Evolutionary conservation across 2,797 vertebrate genomes (phyloP).

Genomic region (Eidolon dupreanum): DNA sequence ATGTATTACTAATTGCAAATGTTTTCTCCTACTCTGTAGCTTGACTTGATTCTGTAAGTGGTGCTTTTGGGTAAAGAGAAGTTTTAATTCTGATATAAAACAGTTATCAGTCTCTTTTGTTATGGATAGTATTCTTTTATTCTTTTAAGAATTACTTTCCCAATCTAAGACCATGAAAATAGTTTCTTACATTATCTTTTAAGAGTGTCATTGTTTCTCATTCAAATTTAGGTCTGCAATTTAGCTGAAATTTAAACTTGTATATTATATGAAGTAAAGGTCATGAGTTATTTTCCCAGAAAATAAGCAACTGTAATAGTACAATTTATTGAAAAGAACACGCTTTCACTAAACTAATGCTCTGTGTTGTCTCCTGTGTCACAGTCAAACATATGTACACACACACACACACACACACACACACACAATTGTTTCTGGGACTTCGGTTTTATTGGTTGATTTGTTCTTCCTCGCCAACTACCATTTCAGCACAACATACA

Average conservation of each 20-base stretch:
- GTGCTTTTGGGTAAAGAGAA: neutral
- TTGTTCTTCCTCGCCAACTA: neutral
- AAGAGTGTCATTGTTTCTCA: neutral
- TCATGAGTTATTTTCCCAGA: neutral
- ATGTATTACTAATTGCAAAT: neutral
- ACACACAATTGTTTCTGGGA: neutral
- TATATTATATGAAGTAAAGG: neutral
- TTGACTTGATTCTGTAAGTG: neutral
- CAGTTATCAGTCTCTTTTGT: neutral
- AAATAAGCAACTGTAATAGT: neutral
- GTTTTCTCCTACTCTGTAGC: neutral
- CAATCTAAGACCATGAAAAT: neutral
- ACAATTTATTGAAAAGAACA: neutral
- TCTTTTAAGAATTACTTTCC: neutral
- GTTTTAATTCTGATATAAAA: neutral
- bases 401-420: too few species aligned
- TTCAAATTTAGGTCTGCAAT: neutral
- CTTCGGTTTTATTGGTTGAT: neutral
- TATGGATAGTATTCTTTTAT: neutral
- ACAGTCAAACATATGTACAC: neutral
- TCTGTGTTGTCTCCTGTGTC: neutral
- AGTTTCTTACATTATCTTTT: neutral
- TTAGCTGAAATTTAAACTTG: neutral
- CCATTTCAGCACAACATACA: neutral
- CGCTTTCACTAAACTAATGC: too few species aligned